Conservation (phyloP, 2,113 vertebrate genomes). For the Erinaceus europaeus region DNA sequence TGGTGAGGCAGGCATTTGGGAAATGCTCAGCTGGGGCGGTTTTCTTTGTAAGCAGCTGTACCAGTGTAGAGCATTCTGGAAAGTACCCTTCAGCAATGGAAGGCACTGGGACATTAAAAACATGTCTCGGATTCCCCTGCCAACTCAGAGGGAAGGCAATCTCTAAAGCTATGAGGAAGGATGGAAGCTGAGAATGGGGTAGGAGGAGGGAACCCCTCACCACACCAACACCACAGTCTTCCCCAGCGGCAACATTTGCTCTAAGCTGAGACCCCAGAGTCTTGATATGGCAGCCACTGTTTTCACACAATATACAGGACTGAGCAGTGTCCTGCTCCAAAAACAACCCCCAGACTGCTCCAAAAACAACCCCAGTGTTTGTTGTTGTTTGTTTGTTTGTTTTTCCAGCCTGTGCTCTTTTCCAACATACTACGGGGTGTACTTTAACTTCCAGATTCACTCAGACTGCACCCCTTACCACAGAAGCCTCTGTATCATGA, state of each 20-base stretch:
- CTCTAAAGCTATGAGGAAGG: too few species aligned
- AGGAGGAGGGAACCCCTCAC: too few species aligned
- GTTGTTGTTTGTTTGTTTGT: too few species aligned
- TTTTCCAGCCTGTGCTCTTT: not conserved
- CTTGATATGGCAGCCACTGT: not conserved
- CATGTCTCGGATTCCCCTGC: not conserved
- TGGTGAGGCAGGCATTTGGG: not conserved
- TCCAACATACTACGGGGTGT: not conserved
- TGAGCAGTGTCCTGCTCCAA: slow-evolving; percentile 35
- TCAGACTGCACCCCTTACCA: not conserved
- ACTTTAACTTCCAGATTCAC: slow-evolving; percentile 18
- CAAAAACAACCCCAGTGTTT: too few species aligned
- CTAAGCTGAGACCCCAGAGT: not conserved
- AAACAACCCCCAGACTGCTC: slow-evolving; percentile 27
- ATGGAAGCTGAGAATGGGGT: not conserved
- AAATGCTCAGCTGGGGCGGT: not conserved
- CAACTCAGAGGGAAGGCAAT: not conserved
- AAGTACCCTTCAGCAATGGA: not conserved
- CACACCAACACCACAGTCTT: not conserved
- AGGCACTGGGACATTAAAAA: not conserved
- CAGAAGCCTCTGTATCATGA: not conserved
- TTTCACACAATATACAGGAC: not conserved
- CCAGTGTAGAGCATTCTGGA: not conserved
- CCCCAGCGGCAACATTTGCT: slow-evolving; percentile 33
- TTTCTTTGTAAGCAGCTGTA: not conserved